These are phyloP conservation scores for Arctopsyche grandis DNA, from an alignment of 1,140 invertebrate genomes.

Conservation along the genomic window DNA sequence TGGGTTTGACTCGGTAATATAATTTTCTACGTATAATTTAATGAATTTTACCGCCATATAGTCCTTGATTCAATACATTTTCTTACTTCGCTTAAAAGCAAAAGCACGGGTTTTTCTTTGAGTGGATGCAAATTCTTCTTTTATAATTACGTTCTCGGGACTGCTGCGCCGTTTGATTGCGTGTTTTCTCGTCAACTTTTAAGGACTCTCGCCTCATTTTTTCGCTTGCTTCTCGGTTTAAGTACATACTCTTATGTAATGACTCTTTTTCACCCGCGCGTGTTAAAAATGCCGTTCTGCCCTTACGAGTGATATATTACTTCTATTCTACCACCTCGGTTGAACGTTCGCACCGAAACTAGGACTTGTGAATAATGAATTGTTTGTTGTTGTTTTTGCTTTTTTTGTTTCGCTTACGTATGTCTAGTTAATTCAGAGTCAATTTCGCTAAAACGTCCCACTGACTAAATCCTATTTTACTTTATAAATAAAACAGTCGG, in stretches of 20 bases:
- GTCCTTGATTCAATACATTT: too few species aligned
- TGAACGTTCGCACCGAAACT: neutral
- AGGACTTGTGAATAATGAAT: neutral
- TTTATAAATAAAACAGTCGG: conserved; percentile 32
- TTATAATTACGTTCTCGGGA: conserved; percentile 35
- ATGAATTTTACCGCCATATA: too few species aligned
- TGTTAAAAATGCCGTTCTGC: too few species aligned
- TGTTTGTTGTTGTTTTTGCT: conserved; percentile 2
- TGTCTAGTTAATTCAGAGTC: conserved; percentile 23
- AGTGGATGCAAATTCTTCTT: conserved; percentile 29
- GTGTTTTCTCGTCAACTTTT: conserved; percentile 41
- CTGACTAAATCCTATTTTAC: conserved; percentile 28
- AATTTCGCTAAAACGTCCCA: conserved; percentile 24
- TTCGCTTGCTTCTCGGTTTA: neutral
- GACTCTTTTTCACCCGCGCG: neutral
- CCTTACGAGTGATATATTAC: too few species aligned
- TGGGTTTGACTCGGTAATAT: too few species aligned
- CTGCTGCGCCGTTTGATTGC: conserved; percentile 34
- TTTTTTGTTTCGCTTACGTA: neutral
- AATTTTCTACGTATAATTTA: too few species aligned
- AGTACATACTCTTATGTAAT: neutral
- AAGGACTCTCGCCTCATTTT: conserved; percentile 25
- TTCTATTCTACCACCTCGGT: too few species aligned
- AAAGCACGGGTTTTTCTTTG: neutral
- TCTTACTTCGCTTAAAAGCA: too few species aligned